Conservation (phyloP, 1,140 invertebrate species). For the Drosophila orena region DNA sequence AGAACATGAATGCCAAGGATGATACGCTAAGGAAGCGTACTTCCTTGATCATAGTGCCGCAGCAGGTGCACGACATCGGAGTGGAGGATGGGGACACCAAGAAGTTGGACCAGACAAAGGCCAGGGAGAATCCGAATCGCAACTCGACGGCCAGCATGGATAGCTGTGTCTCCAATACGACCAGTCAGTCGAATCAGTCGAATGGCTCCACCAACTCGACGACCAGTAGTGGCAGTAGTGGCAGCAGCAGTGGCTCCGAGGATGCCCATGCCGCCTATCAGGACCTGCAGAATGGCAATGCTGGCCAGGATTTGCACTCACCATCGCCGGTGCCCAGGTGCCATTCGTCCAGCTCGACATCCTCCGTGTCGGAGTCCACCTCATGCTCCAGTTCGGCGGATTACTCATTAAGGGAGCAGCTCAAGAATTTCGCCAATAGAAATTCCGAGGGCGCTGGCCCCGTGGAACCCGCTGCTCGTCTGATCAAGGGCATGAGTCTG, state of each 20-base stretch:
- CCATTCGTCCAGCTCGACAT: constrained; percentile 35
- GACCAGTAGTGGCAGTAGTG: constrained; percentile 2
- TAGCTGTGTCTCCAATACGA: constrained; percentile 73
- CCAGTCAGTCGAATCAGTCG: constrained; percentile 65
- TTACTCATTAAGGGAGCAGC: constrained; percentile 77
- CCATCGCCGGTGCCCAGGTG: constrained; percentile 39
- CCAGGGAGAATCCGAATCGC: constrained; percentile 54
- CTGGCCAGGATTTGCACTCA: constrained; percentile 14
- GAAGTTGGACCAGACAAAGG: background rate
- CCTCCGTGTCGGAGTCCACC: constrained; percentile 53
- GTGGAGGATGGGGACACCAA: constrained; percentile 6
- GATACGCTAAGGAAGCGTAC: constrained; percentile 83
- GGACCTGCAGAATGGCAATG: constrained; percentile 80
- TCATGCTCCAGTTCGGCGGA: constrained; percentile 71
- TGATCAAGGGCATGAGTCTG: constrained; percentile 60
- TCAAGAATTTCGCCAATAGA: constrained; percentile 75
- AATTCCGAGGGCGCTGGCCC: background rate
- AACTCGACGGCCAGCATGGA: constrained; percentile 81
- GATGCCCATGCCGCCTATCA: constrained; percentile 78
- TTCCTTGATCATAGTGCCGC: constrained; percentile 82
- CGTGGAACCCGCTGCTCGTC: background rate
- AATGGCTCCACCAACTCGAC: constrained; percentile 11
- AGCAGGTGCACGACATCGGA: constrained; percentile 54
- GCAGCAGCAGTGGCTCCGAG: constrained; percentile 54
- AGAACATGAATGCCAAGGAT: constrained; percentile 84